phyloP scores from a whole-genome alignment of 2,797 vertebrate species.

The Choloepus didactylus region DNA sequence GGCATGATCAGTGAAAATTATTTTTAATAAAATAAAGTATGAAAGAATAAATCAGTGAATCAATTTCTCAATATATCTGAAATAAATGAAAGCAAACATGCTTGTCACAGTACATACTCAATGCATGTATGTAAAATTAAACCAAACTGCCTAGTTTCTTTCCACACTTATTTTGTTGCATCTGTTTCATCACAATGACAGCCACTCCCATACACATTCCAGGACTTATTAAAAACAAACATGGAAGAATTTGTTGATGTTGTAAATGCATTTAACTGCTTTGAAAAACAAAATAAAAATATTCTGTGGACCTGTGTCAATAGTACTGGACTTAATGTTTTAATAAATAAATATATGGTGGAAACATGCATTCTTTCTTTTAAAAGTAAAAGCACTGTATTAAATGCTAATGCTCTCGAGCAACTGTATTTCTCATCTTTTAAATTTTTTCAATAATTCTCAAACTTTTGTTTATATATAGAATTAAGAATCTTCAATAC shows the following conservation, averaged over 20 bases:
- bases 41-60: not conserved
- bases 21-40: not conserved
- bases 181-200: not conserved
- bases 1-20: not conserved
- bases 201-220: not conserved
- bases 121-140: not conserved
- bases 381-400: not conserved
- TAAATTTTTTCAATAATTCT: not conserved
- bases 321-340: not conserved
- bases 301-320: not conserved
- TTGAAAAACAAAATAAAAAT: constrained; percentile 19
- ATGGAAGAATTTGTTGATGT: not conserved
- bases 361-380: not conserved
- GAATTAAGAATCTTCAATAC: not conserved
- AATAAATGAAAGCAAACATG: not conserved
- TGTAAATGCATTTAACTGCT: not conserved
- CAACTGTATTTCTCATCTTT: not conserved
- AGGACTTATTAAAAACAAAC: not conserved
- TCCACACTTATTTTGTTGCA: not conserved
- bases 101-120: not conserved
- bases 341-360: not conserved
- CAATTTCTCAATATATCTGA: not conserved
- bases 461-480: not conserved
- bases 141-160: not conserved
- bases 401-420: not conserved